Conservation (phyloP, 2,888 invertebrate species). For the Silvanus unidentatus region DNA sequence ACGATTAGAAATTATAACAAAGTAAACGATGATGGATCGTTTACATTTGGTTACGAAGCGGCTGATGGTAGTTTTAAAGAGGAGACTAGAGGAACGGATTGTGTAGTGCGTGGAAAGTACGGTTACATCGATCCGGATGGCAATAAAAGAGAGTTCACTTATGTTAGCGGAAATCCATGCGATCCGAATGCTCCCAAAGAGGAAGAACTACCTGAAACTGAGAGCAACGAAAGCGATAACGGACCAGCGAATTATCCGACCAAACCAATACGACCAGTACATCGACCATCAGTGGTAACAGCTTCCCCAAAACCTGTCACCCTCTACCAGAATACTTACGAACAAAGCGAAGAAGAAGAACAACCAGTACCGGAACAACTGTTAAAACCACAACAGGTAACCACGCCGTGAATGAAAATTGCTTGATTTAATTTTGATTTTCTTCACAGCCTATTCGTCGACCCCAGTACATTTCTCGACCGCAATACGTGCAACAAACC, state of each 20-base stretch:
- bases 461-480: constrained; percentile 43
- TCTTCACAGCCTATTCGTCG: constrained; percentile 36
- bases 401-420: not conserved
- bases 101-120: constrained; percentile 80
- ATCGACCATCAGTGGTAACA: constrained; percentile 41
- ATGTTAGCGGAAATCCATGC: constrained; percentile 80
- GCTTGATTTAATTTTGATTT: not conserved
- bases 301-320: constrained; percentile 52
- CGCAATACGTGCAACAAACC: constrained; percentile 33
- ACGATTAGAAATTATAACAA: constrained; percentile 80
- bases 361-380: constrained; percentile 53
- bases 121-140: constrained; percentile 84
- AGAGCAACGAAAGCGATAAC: constrained; percentile 48
- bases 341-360: constrained; percentile 56
- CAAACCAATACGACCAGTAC: constrained; percentile 48
- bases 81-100: constrained; percentile 78
- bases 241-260: constrained; percentile 62
- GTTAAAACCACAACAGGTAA: constrained; percentile 33
- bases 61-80: constrained; percentile 84
- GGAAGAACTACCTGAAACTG: constrained; percentile 42
- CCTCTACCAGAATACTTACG: constrained; percentile 67
- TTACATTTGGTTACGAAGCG: constrained; percentile 79
- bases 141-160: constrained; percentile 78
- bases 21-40: constrained; percentile 76
- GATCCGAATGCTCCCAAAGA: constrained; percentile 76